Percentiles rank a stretch among this genome's conserved stretches.
Conservation (phyloP, 2,113 vertebrate species). For the Myocastor coypus region DNA sequence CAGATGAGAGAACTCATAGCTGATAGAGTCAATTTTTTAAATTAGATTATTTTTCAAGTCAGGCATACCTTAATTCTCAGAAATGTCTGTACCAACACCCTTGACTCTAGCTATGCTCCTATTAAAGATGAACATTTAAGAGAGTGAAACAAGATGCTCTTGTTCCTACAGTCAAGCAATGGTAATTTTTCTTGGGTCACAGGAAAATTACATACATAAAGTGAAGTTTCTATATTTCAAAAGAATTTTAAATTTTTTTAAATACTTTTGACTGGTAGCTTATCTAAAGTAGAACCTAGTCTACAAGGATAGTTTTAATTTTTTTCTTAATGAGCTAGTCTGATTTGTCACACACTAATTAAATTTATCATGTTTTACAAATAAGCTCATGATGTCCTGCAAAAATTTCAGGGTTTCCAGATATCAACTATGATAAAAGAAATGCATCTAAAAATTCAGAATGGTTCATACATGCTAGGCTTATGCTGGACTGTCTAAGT, state of each 20-base stretch:
- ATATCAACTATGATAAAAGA: background rate
- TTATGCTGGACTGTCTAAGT: background rate
- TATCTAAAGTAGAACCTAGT: background rate
- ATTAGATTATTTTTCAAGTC: background rate
- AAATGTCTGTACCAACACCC: background rate
- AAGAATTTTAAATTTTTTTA: background rate
- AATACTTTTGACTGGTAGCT: background rate
- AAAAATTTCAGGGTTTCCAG: background rate
- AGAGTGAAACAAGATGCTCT: background rate
- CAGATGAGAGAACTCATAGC: background rate
- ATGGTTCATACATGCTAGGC: background rate
- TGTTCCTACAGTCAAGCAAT: background rate
- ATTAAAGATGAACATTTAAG: background rate
- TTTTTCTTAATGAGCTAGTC: background rate
- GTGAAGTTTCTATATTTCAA: background rate
- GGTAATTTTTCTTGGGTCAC: background rate
- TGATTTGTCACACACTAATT: background rate
- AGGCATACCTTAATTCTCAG: background rate
- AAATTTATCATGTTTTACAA: slow-evolving; percentile 24
- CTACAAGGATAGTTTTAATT: background rate
- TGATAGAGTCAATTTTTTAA: background rate
- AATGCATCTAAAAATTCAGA: background rate
- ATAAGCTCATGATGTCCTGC: slow-evolving; percentile 9
- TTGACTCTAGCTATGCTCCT: background rate
- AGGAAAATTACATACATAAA: slow-evolving; percentile 27